phyloP scores from a whole-genome alignment of 2,113 vertebrate genomes.

The Campylomormyrus numenius region DNA sequence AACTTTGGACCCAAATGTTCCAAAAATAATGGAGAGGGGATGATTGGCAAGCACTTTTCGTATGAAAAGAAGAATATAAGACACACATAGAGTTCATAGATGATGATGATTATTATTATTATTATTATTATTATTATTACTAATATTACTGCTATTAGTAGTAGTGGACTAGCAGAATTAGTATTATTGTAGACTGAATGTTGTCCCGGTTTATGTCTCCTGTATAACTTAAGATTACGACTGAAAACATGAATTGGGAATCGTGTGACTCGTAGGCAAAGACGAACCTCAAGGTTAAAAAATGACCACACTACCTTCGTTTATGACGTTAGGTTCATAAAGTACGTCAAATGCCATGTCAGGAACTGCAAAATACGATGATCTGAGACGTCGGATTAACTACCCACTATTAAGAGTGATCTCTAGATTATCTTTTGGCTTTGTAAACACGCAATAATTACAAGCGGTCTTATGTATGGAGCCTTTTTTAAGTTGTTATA shows the following conservation, averaged over 20 bases:
- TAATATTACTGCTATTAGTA: background rate
- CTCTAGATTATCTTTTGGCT: background rate
- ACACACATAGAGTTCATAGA: background rate
- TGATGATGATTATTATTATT: background rate
- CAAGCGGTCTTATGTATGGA: background rate
- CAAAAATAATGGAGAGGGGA: background rate
- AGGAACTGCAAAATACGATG: background rate
- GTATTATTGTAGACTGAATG: background rate
- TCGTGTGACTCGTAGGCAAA: background rate
- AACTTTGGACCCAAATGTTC: background rate
- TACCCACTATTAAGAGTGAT: background rate
- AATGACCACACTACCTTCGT: background rate
- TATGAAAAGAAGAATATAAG: background rate
- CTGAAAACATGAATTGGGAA: background rate
- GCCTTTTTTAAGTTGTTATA: background rate
- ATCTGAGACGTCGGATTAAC: background rate
- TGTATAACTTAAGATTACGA: background rate
- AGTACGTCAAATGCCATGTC: background rate
- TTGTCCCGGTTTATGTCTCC: background rate
- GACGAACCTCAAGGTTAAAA: background rate
- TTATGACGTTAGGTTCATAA: background rate
- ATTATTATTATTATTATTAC: background rate
- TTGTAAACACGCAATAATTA: background rate
- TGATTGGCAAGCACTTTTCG: background rate
- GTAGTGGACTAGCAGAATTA: background rate